Evolutionary conservation across 2,888 invertebrate genomes (phyloP).

Genomic region (Gasteruption jaculator): DNA sequence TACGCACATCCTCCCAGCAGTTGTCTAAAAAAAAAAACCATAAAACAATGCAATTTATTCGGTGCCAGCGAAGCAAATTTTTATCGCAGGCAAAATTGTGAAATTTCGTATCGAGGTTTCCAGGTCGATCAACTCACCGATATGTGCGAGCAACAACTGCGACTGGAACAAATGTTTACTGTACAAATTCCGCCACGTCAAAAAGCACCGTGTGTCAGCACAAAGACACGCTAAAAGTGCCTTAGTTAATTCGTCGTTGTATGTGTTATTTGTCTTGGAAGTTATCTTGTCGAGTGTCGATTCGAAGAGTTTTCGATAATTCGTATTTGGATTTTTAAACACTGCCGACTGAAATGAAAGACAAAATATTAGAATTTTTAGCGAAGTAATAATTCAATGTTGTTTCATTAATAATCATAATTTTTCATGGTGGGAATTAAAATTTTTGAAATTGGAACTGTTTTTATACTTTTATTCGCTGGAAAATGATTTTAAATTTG

Average conservation of each 20-base stretch:
- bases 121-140: constrained; percentile 39
- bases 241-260: constrained; percentile 58
- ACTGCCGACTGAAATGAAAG: constrained; percentile 39
- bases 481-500: neutral
- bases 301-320: constrained; percentile 57
- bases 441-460: constrained; percentile 2
- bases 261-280: constrained; percentile 54
- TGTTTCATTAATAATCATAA: too few relatives aligned
- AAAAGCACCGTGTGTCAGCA: constrained; percentile 62
- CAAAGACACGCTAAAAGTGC: constrained; percentile 61
- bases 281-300: constrained; percentile 63
- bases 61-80: neutral
- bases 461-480: too few relatives aligned
- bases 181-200: constrained; percentile 67
- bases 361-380: constrained; percentile 19
- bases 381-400: too few relatives aligned
- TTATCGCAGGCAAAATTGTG: neutral
- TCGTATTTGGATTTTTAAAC: constrained; percentile 44
- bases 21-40: constrained; percentile 17
- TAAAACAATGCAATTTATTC: neutral
- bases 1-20: constrained; percentile 48
- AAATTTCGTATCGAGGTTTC: constrained; percentile 15
- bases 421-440: too few relatives aligned
- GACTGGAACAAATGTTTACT: constrained; percentile 64
- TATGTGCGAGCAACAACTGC: constrained; percentile 58